Conservation (phyloP, 2,113 vertebrate genomes). For the Oncorhynchus masou region DNA sequence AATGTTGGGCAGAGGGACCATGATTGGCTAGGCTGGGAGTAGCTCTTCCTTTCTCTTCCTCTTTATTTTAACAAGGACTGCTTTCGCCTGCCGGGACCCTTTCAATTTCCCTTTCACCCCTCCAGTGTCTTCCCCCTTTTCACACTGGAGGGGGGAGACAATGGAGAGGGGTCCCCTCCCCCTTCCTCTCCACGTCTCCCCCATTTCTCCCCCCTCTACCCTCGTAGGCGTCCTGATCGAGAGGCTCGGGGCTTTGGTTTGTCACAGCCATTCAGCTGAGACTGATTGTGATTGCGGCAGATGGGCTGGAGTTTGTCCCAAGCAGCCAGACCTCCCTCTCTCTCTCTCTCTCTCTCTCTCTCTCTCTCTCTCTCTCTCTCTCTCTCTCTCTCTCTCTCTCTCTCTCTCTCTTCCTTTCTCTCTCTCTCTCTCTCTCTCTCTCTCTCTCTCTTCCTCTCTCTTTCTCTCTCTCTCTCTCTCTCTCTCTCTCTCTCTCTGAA, state of each 20-base stretch:
- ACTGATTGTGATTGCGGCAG: slow-evolving; percentile 85
- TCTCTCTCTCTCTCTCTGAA: slow-evolving; percentile 21
- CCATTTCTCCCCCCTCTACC: slow-evolving; percentile 32
- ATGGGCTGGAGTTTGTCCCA: slow-evolving; percentile 73
- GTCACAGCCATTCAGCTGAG: slow-evolving; percentile 83
- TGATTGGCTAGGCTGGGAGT: slow-evolving; percentile 47
- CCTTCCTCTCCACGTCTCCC: slow-evolving; percentile 25
- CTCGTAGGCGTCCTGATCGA: slow-evolving; percentile 64
- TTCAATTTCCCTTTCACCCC: slow-evolving; percentile 66
- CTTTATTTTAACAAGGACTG: slow-evolving; percentile 55
- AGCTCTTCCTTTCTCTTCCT: slow-evolving; percentile 40
- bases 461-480: slow-evolving; percentile 14
- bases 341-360: slow-evolving; percentile 1
- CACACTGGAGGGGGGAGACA: slow-evolving; percentile 71
- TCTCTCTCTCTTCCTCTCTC: slow-evolving; percentile 13
- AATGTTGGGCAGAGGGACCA: slow-evolving; percentile 55
- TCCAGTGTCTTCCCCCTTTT: slow-evolving; percentile 47
- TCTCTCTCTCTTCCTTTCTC: background rate
- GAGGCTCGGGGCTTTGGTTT: slow-evolving; percentile 75
- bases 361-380: slow-evolving; percentile 10
- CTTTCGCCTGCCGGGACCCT: slow-evolving; percentile 62
- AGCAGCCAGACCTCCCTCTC: slow-evolving; percentile 12
- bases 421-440: background rate
- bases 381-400: slow-evolving; percentile 17
- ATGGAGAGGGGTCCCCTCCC: slow-evolving; percentile 53